Evolutionary conservation across 2,888 invertebrate species (phyloP).

Genomic region (Cosmorhoe ocellata): DNA sequence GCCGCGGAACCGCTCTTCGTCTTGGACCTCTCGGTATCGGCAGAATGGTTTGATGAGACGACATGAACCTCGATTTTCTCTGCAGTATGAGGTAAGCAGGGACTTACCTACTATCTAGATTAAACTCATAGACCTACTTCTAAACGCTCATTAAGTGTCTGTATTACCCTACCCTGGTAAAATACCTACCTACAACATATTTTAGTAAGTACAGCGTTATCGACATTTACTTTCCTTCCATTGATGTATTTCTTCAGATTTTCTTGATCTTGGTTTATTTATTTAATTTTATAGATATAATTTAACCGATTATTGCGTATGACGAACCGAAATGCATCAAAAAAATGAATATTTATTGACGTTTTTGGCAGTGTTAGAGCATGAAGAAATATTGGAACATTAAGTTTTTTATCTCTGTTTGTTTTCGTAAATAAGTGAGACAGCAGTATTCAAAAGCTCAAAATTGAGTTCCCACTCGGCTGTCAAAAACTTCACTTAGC

Average conservation of each 20-base stretch:
- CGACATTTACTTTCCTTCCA: no score
- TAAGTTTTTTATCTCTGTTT: slow-evolving; percentile 3
- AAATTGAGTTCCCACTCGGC: background rate
- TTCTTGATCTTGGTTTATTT: no score
- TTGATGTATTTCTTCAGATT: no score
- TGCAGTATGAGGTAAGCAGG: slow-evolving; percentile 62
- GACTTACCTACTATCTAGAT: no score
- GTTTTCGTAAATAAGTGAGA: slow-evolving; percentile 6
- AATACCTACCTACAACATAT: no score
- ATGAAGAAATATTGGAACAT: slow-evolving; percentile 7
- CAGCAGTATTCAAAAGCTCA: slow-evolving; percentile 4
- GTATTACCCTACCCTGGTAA: no score
- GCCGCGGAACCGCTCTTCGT: slow-evolving; percentile 60
- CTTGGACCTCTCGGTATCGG: slow-evolving; percentile 62
- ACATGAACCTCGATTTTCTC: slow-evolving; percentile 66
- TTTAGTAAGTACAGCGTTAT: no score
- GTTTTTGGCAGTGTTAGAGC: slow-evolving; percentile 22
- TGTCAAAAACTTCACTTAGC: no score
- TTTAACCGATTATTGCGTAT: no score
- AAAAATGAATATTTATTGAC: slow-evolving; percentile 37
- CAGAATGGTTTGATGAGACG: slow-evolving; percentile 55
- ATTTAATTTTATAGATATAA: no score
- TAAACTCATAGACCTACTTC: no score
- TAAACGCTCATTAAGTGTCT: no score
- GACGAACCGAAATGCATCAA: slow-evolving; percentile 63